These are phyloP conservation scores for Andrena hattorfiana DNA, from an alignment of 2,888 invertebrate genomes.

Conservation along the genomic window DNA sequence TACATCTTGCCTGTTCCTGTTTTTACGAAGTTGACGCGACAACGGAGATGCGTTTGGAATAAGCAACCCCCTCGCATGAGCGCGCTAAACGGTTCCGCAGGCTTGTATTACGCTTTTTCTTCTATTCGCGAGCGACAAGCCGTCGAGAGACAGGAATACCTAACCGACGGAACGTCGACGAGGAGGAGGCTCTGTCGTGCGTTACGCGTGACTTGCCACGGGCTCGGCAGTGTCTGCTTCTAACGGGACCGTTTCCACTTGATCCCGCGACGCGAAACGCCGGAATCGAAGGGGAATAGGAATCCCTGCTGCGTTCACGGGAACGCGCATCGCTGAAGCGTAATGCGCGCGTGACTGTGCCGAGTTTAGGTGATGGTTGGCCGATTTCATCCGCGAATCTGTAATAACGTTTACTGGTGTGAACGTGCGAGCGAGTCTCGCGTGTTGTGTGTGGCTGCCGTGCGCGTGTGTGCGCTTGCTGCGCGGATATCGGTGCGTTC, in stretches of 20 bases:
- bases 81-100: too few species aligned
- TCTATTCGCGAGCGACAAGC: too few species aligned
- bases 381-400: conserved; percentile 71
- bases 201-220: neutral
- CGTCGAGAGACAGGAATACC: too few species aligned
- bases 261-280: conserved; percentile 6
- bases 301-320: conserved; percentile 22
- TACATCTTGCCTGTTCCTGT: neutral
- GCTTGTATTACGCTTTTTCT: too few species aligned
- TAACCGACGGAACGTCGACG: neutral
- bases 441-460: conserved; percentile 44
- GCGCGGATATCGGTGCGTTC: conserved; percentile 59
- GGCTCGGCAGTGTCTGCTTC: too few species aligned
- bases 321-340: conserved; percentile 19
- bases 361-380: conserved; percentile 53
- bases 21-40: conserved; percentile 8
- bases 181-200: neutral
- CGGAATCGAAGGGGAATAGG: neutral
- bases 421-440: conserved; percentile 14
- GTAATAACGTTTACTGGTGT: conserved; percentile 61
- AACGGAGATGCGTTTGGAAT: conserved; percentile 1
- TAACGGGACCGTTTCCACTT: neutral
- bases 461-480: conserved; percentile 52
- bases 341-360: conserved; percentile 33
- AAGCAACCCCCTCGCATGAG: conserved; percentile 4